Evolutionary conservation across 2,113 vertebrate species (phyloP).

Genomic region (Hylia prasina): DNA sequence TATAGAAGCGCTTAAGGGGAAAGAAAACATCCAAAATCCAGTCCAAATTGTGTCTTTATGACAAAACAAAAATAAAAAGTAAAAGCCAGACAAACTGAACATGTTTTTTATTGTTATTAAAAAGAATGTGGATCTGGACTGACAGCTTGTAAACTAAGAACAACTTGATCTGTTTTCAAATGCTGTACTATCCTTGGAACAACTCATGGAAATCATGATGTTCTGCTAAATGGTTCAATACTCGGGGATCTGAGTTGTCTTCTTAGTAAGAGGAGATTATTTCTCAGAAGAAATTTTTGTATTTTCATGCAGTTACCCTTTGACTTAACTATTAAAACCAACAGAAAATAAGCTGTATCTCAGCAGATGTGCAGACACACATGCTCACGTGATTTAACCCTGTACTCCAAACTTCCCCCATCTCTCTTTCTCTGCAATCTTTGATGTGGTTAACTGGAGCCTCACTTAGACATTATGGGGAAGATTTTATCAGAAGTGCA

Average conservation of each 20-base stretch:
- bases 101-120: constrained; percentile 50
- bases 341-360: not conserved
- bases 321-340: not conserved
- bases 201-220: not conserved
- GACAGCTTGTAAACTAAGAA: constrained; percentile 36
- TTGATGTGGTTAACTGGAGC: not conserved
- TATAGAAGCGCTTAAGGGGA: not conserved
- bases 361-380: not conserved
- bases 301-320: not conserved
- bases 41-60: constrained; percentile 25
- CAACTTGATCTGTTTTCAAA: constrained; percentile 38
- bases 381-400: not conserved
- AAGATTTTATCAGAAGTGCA: not conserved
- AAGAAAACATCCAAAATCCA: constrained; percentile 16
- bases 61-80: constrained; percentile 17
- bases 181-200: not conserved
- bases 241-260: not conserved
- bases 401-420: not conserved
- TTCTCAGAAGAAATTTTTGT: not conserved
- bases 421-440: not conserved
- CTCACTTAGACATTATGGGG: not conserved
- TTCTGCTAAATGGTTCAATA: not conserved
- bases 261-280: not conserved
- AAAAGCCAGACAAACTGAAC: constrained; percentile 16
- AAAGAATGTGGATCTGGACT: constrained; percentile 13